Evolutionary conservation across 2,113 vertebrate species (phyloP), one percentile per base, ranked within the genome.

Genomic region (Nettapus auritus): DNA sequence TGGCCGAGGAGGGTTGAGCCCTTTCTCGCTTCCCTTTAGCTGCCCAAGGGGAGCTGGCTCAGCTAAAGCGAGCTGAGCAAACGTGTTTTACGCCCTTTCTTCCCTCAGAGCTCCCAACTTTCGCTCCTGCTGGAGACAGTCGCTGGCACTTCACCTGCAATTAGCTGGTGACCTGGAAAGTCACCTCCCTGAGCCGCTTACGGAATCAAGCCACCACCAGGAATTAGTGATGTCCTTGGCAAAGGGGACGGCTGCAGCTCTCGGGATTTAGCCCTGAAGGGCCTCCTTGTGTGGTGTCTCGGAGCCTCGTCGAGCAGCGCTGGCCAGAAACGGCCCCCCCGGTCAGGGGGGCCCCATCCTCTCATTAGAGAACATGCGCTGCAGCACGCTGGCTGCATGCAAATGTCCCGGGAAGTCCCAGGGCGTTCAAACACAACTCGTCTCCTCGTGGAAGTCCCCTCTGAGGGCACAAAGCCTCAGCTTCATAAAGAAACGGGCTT

Each of bases 181-280:
- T 96, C 93, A 95, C 94, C 94, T 96, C 67, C 0, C 74, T 94
- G 96, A 97, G 95, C 96, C 0, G 86, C 88, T 97, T 97, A 96
- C 64, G 83, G 94, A 84, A 89, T 92, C 88, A 96, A 96, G 93
- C 86, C 88, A 96, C 62, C 0, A 0, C 57, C n/a, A 34, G 81
- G 96, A 93, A 96, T 96, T 97, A 96, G 88, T 77, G 78, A 89
- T 91, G 96, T 96, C 96, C 96, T 96, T 96, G 93, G 94, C 95
- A 96, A 85, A 97, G 92, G 90, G 89, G 92, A 82, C 3, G 14
- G 74, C 36, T 85, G 86, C 17, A 8, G 67, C 81, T 92, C 86
- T 94, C 0, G 0, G 78, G 92, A 90, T 92, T 92, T 93, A 96
- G 86, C 63, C 91, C 74, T 91, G 70, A 95, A 96, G 93, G 91